Base-by-base conservation (phyloP, 2,888 invertebrate genomes). In the Phyllotreta striolata region DNA sequence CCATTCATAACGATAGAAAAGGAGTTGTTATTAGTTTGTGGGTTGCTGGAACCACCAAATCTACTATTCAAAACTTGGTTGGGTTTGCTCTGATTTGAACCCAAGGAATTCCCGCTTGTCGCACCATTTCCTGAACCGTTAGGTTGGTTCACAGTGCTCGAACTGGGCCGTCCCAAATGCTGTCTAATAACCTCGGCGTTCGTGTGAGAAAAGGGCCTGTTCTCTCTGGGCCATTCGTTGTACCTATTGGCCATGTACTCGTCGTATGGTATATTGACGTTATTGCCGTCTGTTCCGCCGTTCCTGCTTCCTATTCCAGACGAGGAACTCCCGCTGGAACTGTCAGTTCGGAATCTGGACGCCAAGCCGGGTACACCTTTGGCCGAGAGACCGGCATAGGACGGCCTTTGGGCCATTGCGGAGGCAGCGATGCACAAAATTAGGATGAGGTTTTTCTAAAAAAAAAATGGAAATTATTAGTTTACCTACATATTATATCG, bases 141-240 rank as follows among this genome's bases (percentile, higher is more conserved):
- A n/a, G n/a, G n/a, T 13, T 24, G 24, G 24, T 2, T 9, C 9
- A 47, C 9, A 47, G 3, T n/a, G 9, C n/a, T 8, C 3, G 13
- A 24, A 6, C 24, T n/a, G 2, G 24, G 1, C 24, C 24, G 24
- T n/a, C 24, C 24, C 24, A 24, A 24, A 4, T 24, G 24, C 24
- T 24, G 24, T 24, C 24, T 24, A 4, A 24, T 1, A 24, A 24
- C 4, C 24, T 24, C 24, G 24, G 24, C 24, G 24, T 24, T 24
- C 24, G 24, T 14, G 24, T 9, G 4, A 24, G 14, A 7, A 8
- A 6, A 44, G 6, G 6, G 91, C 67, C 87, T 86, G 46, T 88
- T 82, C 68, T 91, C 89, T 56, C 84, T 77, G 0, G 91, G 91
- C 78, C 89, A 84, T 40, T 84, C 83, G 74, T 85, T 87, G 35